Evolutionary conservation across 2,797 vertebrate genomes (phyloP).

Genomic region (Kryptopterus vitreolus): DNA sequence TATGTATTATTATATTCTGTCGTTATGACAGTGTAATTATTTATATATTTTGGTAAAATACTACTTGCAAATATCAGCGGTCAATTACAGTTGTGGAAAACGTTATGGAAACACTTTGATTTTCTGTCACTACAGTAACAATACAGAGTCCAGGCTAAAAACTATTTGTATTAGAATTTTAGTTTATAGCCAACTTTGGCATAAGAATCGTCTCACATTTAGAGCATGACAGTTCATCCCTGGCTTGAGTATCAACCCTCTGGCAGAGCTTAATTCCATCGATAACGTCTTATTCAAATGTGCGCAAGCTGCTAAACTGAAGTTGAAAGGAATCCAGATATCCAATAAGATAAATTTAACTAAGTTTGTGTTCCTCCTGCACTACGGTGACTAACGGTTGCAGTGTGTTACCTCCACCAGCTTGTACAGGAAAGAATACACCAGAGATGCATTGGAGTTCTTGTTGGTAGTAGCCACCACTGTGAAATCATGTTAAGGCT

Average conservation of each 20-base stretch:
- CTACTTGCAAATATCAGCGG: neutral
- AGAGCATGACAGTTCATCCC: neutral
- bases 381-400: neutral
- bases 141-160: neutral
- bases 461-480: constrained; percentile 91
- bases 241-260: neutral
- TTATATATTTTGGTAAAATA: neutral
- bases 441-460: constrained; percentile 88
- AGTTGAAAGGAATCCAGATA: neutral
- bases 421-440: constrained; percentile 93
- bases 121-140: no score
- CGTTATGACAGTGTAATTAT: neutral
- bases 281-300: neutral
- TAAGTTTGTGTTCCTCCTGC: neutral
- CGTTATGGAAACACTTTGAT: neutral
- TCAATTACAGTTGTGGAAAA: neutral
- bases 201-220: neutral
- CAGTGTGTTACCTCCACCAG: constrained; percentile 81
- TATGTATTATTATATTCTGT: neutral
- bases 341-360: neutral
- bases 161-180: neutral
- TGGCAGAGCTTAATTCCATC: neutral
- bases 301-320: no score
- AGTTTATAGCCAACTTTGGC: neutral
- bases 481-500: constrained; percentile 73